A percentile compares a stretch with the other conserved stretches of the same genome.
phyloP scores from a whole-genome alignment of 2,113 vertebrate genomes.

The Myrmophylax atrothorax region DNA sequence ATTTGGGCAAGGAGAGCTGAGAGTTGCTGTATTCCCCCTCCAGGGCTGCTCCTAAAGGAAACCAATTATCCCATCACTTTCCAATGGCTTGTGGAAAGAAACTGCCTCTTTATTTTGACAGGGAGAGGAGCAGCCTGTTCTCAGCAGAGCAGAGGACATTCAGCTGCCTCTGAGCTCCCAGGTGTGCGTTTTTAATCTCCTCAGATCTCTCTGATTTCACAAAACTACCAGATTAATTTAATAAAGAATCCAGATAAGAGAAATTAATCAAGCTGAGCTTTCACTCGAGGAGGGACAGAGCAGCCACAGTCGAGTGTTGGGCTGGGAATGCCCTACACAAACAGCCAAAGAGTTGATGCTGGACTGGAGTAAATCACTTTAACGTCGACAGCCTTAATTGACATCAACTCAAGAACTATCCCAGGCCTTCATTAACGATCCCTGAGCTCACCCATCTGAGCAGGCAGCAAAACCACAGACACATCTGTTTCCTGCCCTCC shows the following conservation, averaged over 20 bases:
- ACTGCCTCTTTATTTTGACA: neutral
- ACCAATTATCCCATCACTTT: conserved; percentile 8
- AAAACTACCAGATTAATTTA: neutral
- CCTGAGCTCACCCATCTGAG: neutral
- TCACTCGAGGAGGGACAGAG: neutral
- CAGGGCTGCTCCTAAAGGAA: neutral
- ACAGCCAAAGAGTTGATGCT: neutral
- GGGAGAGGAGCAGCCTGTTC: neutral
- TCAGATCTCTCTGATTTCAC: neutral
- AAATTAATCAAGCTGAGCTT: neutral
- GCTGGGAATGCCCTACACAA: neutral
- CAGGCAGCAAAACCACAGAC: conserved; percentile 42
- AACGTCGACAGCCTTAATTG: neutral
- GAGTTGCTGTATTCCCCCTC: neutral
- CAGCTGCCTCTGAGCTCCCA: neutral
- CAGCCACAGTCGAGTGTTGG: accelerated
- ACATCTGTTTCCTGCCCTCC: conserved; percentile 56
- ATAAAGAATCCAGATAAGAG: neutral
- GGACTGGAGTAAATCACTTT: neutral
- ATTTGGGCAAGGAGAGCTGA: neutral
- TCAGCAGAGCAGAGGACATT: neutral
- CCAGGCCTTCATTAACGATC: neutral
- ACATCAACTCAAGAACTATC: neutral
- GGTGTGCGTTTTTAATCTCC: neutral
- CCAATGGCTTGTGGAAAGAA: neutral